Evolutionary conservation across 2,113 vertebrate species (phyloP).

Genomic region (Cryptomyrus ogoouensis): DNA sequence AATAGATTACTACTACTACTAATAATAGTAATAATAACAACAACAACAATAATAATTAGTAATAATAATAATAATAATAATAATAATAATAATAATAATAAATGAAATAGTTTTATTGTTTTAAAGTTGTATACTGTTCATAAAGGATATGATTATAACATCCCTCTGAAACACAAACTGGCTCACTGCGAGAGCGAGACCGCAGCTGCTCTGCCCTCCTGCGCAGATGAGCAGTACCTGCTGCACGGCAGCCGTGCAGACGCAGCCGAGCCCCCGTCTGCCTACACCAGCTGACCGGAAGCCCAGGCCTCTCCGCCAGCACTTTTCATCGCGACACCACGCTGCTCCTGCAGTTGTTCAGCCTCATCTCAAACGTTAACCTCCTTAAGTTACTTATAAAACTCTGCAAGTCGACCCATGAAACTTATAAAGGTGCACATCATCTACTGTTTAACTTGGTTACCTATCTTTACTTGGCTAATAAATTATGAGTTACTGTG

Average conservation of each 20-base stretch:
- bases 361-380: not conserved
- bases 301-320: not conserved
- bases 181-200: not conserved
- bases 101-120: not conserved
- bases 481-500: not conserved
- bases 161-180: not conserved
- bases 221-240: not conserved
- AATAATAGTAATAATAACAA: no score
- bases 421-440: not conserved
- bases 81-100: not conserved
- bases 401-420: not conserved
- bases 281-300: not conserved
- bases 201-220: not conserved
- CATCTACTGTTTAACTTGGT: not conserved
- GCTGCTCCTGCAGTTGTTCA: not conserved
- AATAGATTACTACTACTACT: no score
- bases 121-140: not conserved
- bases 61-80: not conserved
- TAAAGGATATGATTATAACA: not conserved
- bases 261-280: not conserved
- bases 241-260: not conserved
- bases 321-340: no score
- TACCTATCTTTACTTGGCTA: not conserved
- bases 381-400: slow-evolving; percentile 3
- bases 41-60: not conserved